Conservation (phyloP, 2,797 vertebrate species). For the Malurus leucopterus region DNA sequence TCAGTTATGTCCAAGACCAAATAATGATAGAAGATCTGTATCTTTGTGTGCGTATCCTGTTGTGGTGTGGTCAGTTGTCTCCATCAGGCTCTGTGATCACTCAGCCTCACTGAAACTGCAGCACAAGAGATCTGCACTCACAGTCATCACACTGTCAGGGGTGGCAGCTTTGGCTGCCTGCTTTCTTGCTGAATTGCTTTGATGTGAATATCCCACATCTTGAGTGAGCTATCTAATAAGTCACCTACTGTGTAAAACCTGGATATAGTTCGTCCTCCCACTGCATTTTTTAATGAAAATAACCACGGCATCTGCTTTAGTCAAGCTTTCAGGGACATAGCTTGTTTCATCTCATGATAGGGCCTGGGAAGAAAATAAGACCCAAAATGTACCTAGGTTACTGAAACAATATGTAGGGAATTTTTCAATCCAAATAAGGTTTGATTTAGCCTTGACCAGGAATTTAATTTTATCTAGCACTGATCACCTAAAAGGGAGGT, state of each 20-base stretch:
- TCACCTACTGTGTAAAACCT: slow-evolving; percentile 22
- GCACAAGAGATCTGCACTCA: background rate
- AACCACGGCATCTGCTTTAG: background rate
- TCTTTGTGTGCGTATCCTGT: background rate
- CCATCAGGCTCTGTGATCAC: background rate
- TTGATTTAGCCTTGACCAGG: background rate
- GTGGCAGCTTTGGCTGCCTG: background rate
- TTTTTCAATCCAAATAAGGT: background rate
- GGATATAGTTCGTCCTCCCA: background rate
- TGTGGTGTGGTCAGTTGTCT: background rate
- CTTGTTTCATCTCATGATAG: background rate
- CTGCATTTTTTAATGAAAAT: slow-evolving; percentile 32
- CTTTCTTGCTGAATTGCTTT: background rate
- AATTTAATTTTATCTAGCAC: background rate
- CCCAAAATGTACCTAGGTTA: background rate
- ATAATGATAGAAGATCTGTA: background rate
- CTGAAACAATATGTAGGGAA: background rate
- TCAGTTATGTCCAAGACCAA: background rate
- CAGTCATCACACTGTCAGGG: background rate
- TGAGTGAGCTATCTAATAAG: slow-evolving; percentile 19
- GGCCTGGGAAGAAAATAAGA: background rate
- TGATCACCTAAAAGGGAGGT: background rate
- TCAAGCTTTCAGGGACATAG: background rate
- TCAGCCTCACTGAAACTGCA: background rate
- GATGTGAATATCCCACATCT: background rate